Evolutionary conservation across 2,888 invertebrate species (phyloP).

Genomic region (Netelia melanura): DNA sequence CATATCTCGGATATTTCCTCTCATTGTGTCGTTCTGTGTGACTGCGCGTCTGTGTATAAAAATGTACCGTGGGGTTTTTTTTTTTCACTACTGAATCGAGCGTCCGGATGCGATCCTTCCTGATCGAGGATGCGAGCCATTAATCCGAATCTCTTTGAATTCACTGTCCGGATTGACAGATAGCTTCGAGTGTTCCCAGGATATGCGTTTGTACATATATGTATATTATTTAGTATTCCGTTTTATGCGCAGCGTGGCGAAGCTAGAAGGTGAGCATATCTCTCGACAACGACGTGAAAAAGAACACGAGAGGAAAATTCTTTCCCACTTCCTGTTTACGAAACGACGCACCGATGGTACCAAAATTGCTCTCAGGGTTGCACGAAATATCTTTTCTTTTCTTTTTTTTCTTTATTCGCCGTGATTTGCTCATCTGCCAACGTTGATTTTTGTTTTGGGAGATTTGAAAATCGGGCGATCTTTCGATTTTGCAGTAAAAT

Average conservation of each 20-base stretch:
- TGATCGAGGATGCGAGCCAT: conserved; percentile 83
- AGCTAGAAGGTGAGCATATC: conserved; percentile 62
- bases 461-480: not conserved
- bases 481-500: not conserved
- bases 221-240: conserved; percentile 41
- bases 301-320: conserved; percentile 45
- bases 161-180: conserved; percentile 83
- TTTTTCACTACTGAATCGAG: conserved; percentile 62
- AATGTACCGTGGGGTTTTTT: conserved; percentile 77
- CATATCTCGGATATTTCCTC: conserved; percentile 85
- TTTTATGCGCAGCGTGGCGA: conserved; percentile 2
- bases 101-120: conserved; percentile 78
- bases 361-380: conserved; percentile 39
- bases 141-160: conserved; percentile 84
- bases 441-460: not conserved
- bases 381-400: conserved; percentile 39
- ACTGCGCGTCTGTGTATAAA: conserved; percentile 7
- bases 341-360: conserved; percentile 3
- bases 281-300: conserved; percentile 21
- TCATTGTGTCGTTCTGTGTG: conserved; percentile 82
- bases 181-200: conserved; percentile 84
- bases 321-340: conserved; percentile 57
- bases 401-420: conserved; percentile 1
- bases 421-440: conserved; percentile 26
- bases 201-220: conserved; percentile 61